Evolutionary conservation across 1,140 invertebrate genomes (phyloP).

Genomic region (Panulirus ornatus): DNA sequence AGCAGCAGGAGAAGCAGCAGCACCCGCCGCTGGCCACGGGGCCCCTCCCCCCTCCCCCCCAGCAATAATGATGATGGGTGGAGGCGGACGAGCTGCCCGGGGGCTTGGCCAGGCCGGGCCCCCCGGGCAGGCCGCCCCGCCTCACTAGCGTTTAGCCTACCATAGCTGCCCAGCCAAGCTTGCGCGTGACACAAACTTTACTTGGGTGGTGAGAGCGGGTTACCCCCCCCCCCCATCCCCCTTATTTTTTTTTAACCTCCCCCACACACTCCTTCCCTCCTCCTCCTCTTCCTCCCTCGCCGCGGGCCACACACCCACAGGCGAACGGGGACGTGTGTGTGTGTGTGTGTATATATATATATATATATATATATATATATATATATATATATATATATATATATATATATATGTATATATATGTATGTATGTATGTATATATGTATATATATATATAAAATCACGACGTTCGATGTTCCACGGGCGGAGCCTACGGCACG

Average conservation of each 20-base stretch:
- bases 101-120: neutral
- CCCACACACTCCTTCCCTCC: no score
- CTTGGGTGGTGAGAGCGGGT: slow-evolving; percentile 30
- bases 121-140: slow-evolving; percentile 44
- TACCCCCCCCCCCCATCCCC: no score
- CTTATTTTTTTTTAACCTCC: no score
- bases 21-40: slow-evolving; percentile 56
- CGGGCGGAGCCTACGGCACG: slow-evolving; percentile 49
- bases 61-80: slow-evolving; percentile 60
- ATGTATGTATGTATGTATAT: no score
- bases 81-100: slow-evolving; percentile 19
- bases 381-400: no score
- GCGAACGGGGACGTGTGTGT: no score
- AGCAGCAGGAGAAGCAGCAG: slow-evolving; percentile 49
- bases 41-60: slow-evolving; percentile 63
- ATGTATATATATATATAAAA: no score
- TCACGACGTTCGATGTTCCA: slow-evolving; percentile 16
- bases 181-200: slow-evolving; percentile 72
- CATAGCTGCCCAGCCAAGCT: slow-evolving; percentile 63
- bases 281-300: no score
- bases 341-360: no score
- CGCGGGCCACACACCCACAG: neutral
- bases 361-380: no score
- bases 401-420: no score
- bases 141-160: slow-evolving; percentile 37